phyloP scores from a whole-genome alignment of 2,888 invertebrate species.

The Scaptomyza caliginosa region DNA sequence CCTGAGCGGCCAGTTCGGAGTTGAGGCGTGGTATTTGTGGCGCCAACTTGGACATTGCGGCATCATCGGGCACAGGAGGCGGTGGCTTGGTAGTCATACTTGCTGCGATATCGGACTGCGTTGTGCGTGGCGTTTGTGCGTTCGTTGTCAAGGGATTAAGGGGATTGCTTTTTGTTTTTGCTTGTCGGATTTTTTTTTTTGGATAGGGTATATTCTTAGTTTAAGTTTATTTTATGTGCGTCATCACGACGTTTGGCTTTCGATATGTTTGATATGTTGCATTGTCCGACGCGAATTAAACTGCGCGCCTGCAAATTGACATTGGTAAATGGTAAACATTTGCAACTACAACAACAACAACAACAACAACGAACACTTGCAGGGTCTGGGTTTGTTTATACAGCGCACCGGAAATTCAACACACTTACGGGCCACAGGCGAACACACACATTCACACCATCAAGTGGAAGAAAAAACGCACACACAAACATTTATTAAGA shows the following conservation, averaged over 20 bases:
- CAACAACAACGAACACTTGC: background rate
- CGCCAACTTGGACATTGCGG: slow-evolving; percentile 76
- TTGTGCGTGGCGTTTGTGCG: slow-evolving; percentile 49
- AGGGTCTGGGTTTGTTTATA: slow-evolving; percentile 73
- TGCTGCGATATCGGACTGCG: slow-evolving; percentile 1
- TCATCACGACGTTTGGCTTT: slow-evolving; percentile 54
- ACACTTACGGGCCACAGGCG: slow-evolving; percentile 60
- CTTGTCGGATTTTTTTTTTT: background rate
- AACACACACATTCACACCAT: slow-evolving; percentile 28
- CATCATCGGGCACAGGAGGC: slow-evolving; percentile 56
- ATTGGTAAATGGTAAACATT: slow-evolving; percentile 64
- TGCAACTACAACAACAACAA: slow-evolving; percentile 11
- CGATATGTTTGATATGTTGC: slow-evolving; percentile 45
- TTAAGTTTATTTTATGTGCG: slow-evolving; percentile 43
- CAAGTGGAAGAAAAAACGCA: background rate
- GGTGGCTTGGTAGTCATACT: slow-evolving; percentile 76
- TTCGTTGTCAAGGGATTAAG: slow-evolving; percentile 1
- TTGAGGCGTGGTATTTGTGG: slow-evolving; percentile 83
- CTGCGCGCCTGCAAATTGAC: slow-evolving; percentile 57
- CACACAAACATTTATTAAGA: slow-evolving; percentile 15
- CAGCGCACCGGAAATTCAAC: slow-evolving; percentile 74
- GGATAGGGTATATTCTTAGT: background rate
- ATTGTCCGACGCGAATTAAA: slow-evolving; percentile 29
- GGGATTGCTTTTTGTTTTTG: background rate
- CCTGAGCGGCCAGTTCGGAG: slow-evolving; percentile 84